Base-by-base conservation (phyloP, 2,888 invertebrate genomes). In the Leucozona laternaria region DNA sequence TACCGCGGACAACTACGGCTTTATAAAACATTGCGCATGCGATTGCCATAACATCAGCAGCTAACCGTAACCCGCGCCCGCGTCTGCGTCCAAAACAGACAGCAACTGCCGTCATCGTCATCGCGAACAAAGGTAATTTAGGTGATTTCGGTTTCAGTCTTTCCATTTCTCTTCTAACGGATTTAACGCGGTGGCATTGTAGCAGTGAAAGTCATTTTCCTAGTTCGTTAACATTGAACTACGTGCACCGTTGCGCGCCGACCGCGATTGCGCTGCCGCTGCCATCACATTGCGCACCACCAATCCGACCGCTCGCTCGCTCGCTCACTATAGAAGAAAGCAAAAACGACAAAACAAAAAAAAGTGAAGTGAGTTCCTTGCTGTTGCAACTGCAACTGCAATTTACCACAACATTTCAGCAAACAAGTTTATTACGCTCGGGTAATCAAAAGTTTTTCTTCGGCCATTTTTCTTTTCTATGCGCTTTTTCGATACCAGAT, bases 201-300 rank as follows among this genome's bases (percentile, higher is more conserved):
- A 82, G 78, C 45, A 86, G 86, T 86, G 86, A 86, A 86, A 86
- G 86, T 86, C 64, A 86, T 86, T 86, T 86, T 79, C 82, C 86
- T 79, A 86, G 86, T 86, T 86, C 86, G 78, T 86, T 86, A 86
- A 86, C 86, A 86, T 86, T 86, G 86, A 86, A 86, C 86, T 86
- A 86, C 82, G 86, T 86, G 82, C 86, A 53, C 75, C 64, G 82
- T 48, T 84, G 73, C 71, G 73, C 71, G 34, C 25, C 68, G 70
- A 78, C 34, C 34, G 40, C 70, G 11, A 40, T 28, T 20, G 40
- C 43, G 40, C 62, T 13, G 8, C 43, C 40, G 8, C n/a, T 17
- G 22, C 22, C 50, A 15, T 50, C 50, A 50, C 50, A 22, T 50
- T 50, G 50, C 15, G 13, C 50, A 50, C 22, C 22, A 40, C 40